phyloP scores from a whole-genome alignment of 2,888 invertebrate species.

The Acrocyrtus sp. region DNA sequence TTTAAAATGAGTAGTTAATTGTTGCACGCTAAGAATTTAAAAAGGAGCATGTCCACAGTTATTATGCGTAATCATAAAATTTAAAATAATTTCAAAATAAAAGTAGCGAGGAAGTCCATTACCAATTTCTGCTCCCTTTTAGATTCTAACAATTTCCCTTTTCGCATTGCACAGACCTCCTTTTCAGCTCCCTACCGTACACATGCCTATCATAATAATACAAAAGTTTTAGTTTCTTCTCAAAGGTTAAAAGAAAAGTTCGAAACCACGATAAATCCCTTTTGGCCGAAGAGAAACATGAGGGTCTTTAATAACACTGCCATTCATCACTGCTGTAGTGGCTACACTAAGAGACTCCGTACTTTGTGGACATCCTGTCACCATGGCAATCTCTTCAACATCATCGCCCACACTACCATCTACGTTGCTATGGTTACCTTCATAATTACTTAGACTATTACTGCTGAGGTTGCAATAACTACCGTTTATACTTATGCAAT shows the following conservation, averaged over 20 bases:
- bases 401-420: neutral
- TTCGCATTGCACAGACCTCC: too few relatives aligned
- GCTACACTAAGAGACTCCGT: neutral
- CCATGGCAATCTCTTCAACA: neutral
- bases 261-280: slow-evolving; percentile 30
- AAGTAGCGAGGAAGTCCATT: too few relatives aligned
- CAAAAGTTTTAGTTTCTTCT: too few relatives aligned
- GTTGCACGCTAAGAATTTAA: neutral
- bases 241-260: slow-evolving; percentile 15
- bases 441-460: neutral
- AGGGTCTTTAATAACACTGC: neutral
- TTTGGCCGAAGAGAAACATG: slow-evolving; percentile 26
- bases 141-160: too few relatives aligned
- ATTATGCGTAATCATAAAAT: neutral
- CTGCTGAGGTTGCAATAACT: neutral
- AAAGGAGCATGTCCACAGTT: neutral
- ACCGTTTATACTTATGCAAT: neutral
- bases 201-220: too few relatives aligned
- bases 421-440: neutral
- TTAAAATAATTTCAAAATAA: neutral
- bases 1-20: neutral
- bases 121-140: too few relatives aligned
- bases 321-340: neutral
- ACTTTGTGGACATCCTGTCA: neutral
- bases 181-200: too few relatives aligned